phyloP scores from a whole-genome alignment of 2,797 vertebrate species.

The Bucorvus abyssinicus region DNA sequence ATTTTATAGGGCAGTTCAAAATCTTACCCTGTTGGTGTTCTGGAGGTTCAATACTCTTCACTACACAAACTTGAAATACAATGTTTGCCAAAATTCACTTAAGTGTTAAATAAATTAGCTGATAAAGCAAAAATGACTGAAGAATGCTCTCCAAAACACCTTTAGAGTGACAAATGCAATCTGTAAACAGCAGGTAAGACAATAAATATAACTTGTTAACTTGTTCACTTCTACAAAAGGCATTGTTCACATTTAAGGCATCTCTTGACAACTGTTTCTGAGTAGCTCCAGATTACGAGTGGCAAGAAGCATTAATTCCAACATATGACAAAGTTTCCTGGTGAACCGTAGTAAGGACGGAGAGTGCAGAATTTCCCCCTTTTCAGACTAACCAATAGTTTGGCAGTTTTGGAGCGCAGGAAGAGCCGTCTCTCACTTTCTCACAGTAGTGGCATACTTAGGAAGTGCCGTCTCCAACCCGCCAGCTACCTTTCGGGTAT shows the following conservation, averaged over 20 bases:
- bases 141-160: background rate
- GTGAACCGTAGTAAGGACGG: background rate
- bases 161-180: background rate
- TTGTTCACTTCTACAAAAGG: background rate
- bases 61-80: background rate
- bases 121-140: background rate
- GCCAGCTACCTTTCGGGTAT: background rate
- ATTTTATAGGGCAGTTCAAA: background rate
- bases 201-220: background rate
- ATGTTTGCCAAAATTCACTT: background rate
- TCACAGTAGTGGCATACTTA: accelerated
- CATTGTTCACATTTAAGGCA: background rate
- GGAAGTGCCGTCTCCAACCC: background rate
- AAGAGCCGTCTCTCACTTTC: background rate
- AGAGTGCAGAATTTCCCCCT: background rate
- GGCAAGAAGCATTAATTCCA: background rate
- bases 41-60: background rate
- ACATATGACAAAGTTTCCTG: background rate
- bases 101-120: background rate
- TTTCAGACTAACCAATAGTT: background rate
- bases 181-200: background rate
- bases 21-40: background rate
- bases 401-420: accelerated
- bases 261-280: background rate
- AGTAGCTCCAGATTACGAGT: background rate